Conservation (phyloP, 2,888 invertebrate genomes). For the Zaprionus bogoriensis region DNA sequence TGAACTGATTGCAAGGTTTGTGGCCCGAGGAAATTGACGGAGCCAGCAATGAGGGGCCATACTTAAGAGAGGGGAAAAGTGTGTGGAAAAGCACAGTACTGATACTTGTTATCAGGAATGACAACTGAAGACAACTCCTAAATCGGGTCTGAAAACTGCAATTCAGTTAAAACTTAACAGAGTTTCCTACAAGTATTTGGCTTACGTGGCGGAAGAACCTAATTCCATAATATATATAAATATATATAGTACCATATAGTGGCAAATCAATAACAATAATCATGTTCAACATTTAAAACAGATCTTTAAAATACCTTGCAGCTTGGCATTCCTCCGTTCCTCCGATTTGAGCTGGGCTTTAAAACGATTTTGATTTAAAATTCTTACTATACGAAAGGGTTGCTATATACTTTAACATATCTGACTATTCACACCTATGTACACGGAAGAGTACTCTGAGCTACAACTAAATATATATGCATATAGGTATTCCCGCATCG, state of each 20-base stretch:
- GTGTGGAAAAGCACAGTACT: no score
- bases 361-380: conserved; percentile 61
- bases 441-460: conserved; percentile 14
- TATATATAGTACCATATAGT: background rate
- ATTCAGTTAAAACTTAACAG: conserved; percentile 5
- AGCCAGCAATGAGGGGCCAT: no score
- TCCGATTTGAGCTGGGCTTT: conserved; percentile 49
- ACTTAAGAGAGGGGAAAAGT: no score
- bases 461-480: conserved; percentile 21
- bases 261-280: conserved; percentile 30
- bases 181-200: background rate
- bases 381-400: conserved; percentile 16
- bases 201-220: background rate
- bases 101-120: no score
- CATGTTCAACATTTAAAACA: conserved; percentile 46
- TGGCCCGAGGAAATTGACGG: conserved; percentile 17
- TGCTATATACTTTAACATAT: conserved; percentile 2
- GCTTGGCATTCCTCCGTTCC: conserved; percentile 31
- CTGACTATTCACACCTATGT: conserved; percentile 36
- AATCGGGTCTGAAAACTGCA: background rate
- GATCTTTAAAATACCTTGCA: conserved; percentile 34
- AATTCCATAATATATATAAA: background rate
- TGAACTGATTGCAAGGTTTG: background rate
- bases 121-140: no score
- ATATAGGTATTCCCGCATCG: background rate